Conservation (phyloP, 2,113 vertebrate species). For the Polypterus senegalus region DNA sequence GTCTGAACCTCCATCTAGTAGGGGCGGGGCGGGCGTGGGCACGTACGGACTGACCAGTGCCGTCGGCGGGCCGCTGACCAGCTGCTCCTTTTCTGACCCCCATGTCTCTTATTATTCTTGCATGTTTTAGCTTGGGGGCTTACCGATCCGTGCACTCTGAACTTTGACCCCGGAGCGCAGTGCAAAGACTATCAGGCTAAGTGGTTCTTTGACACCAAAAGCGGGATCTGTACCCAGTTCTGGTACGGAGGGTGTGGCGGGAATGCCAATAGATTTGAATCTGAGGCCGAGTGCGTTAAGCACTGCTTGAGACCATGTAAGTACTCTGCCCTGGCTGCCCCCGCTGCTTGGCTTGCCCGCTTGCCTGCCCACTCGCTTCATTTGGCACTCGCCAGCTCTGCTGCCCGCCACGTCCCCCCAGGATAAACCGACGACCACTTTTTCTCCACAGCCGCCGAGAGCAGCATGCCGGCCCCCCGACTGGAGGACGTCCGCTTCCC, state of each 20-base stretch:
- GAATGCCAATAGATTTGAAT: constrained; percentile 72
- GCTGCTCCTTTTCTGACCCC: too few relatives aligned
- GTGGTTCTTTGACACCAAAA: constrained; percentile 72
- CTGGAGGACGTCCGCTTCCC: constrained; percentile 23
- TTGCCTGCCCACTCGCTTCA: too few relatives aligned
- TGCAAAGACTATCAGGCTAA: constrained; percentile 72
- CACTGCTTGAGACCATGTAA: constrained; percentile 58
- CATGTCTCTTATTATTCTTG: constrained; percentile 23
- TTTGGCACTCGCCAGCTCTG: too few relatives aligned
- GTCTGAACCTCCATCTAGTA: neutral
- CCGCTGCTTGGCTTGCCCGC: constrained; percentile 11
- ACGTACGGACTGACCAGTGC: constrained; percentile 2
- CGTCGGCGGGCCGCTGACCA: too few relatives aligned
- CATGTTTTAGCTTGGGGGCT: constrained; percentile 45
- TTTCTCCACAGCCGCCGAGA: constrained; percentile 33
- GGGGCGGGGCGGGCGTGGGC: neutral
- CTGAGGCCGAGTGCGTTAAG: constrained; percentile 57
- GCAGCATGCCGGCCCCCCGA: constrained; percentile 25
- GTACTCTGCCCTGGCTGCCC: constrained; percentile 27
- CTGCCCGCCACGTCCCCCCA: too few relatives aligned
- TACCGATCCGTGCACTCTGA: constrained; percentile 67
- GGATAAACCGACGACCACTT: constrained; percentile 19
- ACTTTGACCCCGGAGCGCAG: constrained; percentile 61
- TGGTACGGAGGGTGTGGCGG: constrained; percentile 71
- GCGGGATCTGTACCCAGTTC: constrained; percentile 66